Percentiles rank a stretch among this genome's conserved stretches.
Evolutionary conservation across 2,797 vertebrate genomes (phyloP).

Genomic region (Chaetodon trifasciatus): DNA sequence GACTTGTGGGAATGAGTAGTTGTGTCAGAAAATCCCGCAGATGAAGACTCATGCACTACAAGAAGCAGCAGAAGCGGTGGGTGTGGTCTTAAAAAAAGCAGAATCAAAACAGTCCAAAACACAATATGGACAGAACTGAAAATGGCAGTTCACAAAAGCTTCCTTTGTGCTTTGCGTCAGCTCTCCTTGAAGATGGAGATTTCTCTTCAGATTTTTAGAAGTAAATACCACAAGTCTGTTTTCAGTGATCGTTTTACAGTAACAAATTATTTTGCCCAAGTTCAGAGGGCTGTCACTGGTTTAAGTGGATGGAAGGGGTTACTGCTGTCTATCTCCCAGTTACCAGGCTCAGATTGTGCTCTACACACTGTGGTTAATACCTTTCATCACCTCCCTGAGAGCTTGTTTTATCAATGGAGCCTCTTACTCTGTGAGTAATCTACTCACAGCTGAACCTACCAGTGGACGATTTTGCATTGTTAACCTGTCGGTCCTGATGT

Average conservation of each 20-base stretch:
- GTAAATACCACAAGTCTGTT: neutral
- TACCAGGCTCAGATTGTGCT: neutral
- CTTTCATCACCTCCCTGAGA: conserved; percentile 22
- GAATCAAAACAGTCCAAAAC: too few species aligned
- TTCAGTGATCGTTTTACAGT: neutral
- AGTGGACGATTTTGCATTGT: neutral
- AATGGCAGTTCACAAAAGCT: neutral
- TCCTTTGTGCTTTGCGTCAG: neutral
- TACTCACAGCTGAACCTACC: conserved; percentile 13
- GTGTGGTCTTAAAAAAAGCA: neutral
- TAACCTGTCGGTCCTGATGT: neutral
- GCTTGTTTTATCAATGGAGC: conserved; percentile 55
- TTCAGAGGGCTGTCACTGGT: neutral
- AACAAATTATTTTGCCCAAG: neutral
- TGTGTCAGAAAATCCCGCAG: conserved; percentile 2
- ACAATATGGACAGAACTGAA: neutral
- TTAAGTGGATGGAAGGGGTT: neutral
- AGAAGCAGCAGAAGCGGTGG: neutral
- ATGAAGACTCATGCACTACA: neutral
- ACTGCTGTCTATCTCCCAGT: conserved; percentile 11
- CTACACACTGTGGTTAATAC: conserved; percentile 33
- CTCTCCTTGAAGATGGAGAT: neutral
- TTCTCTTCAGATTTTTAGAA: neutral
- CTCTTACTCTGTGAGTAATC: conserved; percentile 20
- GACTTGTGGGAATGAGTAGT: neutral